These are phyloP conservation scores for Ibidorhyncha struthersii DNA, from an alignment of 2,113 vertebrate genomes.

Conservation along the genomic window DNA sequence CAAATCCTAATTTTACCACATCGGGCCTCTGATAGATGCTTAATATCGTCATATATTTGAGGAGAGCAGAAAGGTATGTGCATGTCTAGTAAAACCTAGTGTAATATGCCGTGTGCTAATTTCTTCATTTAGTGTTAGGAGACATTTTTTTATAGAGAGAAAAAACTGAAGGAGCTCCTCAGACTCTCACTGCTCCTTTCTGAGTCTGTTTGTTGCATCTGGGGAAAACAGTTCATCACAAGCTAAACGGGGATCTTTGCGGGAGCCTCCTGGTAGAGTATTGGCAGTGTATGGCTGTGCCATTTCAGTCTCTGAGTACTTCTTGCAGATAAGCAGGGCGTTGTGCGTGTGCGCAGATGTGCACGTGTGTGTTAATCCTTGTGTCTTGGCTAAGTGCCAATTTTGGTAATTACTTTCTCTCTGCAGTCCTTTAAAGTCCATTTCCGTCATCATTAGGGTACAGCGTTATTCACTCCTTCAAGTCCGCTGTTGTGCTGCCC, in stretches of 20 bases:
- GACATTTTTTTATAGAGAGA: background rate
- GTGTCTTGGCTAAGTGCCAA: background rate
- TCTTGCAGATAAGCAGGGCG: background rate
- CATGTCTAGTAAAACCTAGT: background rate
- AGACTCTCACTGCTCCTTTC: background rate
- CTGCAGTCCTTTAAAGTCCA: background rate
- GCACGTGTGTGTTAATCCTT: background rate
- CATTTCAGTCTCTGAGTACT: background rate
- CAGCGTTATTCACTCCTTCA: background rate
- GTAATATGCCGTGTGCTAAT: background rate
- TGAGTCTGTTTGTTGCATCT: background rate
- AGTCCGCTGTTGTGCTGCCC: background rate
- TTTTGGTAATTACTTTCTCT: background rate
- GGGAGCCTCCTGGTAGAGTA: background rate
- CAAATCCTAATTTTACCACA: background rate
- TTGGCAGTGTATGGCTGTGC: background rate
- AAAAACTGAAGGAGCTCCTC: background rate
- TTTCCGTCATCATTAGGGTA: background rate
- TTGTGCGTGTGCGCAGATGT: rapidly evolving
- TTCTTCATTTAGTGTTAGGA: background rate
- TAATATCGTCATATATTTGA: background rate
- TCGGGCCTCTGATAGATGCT: background rate
- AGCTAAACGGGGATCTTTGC: background rate
- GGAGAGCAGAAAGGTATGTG: background rate
- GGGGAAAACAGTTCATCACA: background rate